These are phyloP conservation scores for Acronicta psi DNA, from an alignment of 2,888 invertebrate species.

Conservation along the genomic window DNA sequence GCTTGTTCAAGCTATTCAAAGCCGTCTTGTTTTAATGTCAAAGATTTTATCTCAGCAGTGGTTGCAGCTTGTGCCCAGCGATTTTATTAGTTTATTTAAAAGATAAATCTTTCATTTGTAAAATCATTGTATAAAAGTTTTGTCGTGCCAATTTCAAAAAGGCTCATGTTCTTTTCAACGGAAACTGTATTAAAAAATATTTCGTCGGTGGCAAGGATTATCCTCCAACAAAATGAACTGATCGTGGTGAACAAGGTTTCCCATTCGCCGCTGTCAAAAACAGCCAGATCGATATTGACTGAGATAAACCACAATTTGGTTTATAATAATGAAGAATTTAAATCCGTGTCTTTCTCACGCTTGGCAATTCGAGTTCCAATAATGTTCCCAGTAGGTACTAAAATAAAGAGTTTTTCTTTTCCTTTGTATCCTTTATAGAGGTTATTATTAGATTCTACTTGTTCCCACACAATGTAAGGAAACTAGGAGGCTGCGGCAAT, in stretches of 20 bases:
- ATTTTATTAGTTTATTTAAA: constrained; percentile 58
- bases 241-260: constrained; percentile 48
- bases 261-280: constrained; percentile 57
- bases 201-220: constrained; percentile 35
- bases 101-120: constrained; percentile 39
- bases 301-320: constrained; percentile 32
- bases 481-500: constrained; percentile 58
- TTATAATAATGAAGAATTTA: not conserved
- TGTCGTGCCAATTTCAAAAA: constrained; percentile 6
- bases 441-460: constrained; percentile 61
- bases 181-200: constrained; percentile 35
- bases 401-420: constrained; percentile 28
- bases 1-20: constrained; percentile 64
- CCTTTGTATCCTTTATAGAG: constrained; percentile 27
- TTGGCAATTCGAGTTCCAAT: constrained; percentile 2
- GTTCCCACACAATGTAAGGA: constrained; percentile 60
- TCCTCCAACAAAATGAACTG: constrained; percentile 56
- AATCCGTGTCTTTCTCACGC: not conserved
- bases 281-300: constrained; percentile 49
- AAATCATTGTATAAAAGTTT: constrained; percentile 17
- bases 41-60: constrained; percentile 61
- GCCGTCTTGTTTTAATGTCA: constrained; percentile 61
- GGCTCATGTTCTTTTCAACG: constrained; percentile 11
- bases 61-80: constrained; percentile 46
- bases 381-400: constrained; percentile 3